Conservation (phyloP, 2,888 invertebrate species). For the Salpingus planirostris region DNA sequence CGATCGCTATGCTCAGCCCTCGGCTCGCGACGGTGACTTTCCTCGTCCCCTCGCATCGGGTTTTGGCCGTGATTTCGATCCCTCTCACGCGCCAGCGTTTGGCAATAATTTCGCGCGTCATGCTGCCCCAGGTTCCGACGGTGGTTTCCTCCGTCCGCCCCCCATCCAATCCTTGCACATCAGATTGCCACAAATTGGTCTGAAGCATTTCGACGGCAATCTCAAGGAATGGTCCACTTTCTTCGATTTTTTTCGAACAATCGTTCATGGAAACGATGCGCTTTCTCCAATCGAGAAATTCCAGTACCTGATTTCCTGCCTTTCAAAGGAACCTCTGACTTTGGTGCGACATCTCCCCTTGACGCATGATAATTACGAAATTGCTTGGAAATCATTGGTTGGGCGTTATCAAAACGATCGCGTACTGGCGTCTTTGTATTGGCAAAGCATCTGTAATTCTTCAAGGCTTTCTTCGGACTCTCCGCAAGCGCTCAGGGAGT, state of each 20-base stretch:
- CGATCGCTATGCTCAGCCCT: too few species aligned
- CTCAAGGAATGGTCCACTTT: neutral
- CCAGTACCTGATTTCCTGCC: neutral
- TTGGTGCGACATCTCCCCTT: conserved; percentile 1
- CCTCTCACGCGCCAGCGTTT: too few species aligned
- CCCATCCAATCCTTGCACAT: too few species aligned
- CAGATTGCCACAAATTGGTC: neutral
- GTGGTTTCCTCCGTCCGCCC: too few species aligned
- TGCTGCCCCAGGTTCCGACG: too few species aligned
- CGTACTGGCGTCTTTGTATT: neutral
- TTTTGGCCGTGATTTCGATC: too few species aligned
- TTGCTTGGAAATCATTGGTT: neutral
- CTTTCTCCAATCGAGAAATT: neutral
- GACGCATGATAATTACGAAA: conserved; percentile 1
- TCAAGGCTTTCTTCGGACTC: neutral
- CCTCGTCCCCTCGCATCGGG: too few species aligned
- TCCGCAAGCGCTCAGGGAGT: neutral
- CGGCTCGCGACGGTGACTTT: too few species aligned
- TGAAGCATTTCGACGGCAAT: neutral
- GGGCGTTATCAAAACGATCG: conserved; percentile 1
- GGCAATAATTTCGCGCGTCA: too few species aligned
- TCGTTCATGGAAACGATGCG: neutral
- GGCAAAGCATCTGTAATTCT: neutral
- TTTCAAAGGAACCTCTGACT: neutral
- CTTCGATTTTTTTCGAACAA: neutral